Percentiles rank a stretch among this genome's conserved stretches.
These are phyloP conservation scores for Strix uralensis DNA, from an alignment of 2,113 vertebrate species.

Conservation along the genomic window DNA sequence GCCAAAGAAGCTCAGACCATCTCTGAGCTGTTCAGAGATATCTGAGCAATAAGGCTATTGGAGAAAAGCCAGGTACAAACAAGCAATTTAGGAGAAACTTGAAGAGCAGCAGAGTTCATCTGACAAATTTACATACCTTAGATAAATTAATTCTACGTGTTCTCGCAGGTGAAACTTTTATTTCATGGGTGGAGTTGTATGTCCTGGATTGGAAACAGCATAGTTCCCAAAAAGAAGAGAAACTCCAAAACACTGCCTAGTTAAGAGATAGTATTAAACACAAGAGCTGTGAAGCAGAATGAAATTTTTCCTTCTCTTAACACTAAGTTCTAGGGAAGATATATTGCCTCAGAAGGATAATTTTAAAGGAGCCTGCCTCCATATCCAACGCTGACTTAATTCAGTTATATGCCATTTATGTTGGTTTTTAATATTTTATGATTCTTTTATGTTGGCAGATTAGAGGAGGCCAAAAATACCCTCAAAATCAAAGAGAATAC, in stretches of 20 bases:
- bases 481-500: constrained; percentile 57
- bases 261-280: neutral
- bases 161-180: neutral
- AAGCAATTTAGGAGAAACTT: neutral
- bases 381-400: neutral
- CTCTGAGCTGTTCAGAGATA: neutral
- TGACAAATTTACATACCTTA: neutral
- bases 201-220: neutral
- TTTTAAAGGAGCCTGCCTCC: neutral
- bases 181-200: neutral
- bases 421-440: neutral
- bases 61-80: neutral
- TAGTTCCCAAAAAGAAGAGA: neutral
- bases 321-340: neutral
- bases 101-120: neutral
- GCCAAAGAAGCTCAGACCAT: neutral
- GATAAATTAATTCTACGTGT: neutral
- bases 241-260: neutral
- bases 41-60: neutral
- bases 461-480: constrained; percentile 60
- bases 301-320: neutral
- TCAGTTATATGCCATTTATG: neutral
- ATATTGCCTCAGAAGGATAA: neutral
- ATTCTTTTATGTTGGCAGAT: constrained; percentile 43
- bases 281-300: neutral